phyloP scores from a whole-genome alignment of 1,140 invertebrate species.

The Lepidurus arcticus region DNA sequence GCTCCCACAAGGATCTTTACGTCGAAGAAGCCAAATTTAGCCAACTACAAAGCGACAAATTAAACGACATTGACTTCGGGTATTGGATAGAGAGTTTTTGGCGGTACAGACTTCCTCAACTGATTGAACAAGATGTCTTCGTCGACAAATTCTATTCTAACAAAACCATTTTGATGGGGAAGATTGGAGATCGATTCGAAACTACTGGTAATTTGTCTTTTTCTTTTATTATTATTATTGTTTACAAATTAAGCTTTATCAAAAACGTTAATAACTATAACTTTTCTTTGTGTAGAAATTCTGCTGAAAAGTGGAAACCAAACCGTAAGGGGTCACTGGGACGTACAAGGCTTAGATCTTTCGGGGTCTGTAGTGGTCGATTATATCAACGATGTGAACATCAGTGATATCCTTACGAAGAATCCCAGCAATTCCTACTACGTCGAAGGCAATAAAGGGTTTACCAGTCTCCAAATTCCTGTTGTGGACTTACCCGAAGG shows the following conservation, averaged over 20 bases:
- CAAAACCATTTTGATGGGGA: neutral
- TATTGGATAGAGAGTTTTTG: neutral
- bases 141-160: neutral
- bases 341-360: neutral
- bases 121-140: neutral
- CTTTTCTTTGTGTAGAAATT: neutral
- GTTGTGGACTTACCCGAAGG: neutral
- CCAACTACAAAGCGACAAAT: neutral
- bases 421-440: neutral
- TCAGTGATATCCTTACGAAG: neutral
- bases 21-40: neutral
- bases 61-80: neutral
- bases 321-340: neutral
- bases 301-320: neutral
- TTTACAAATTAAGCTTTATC: neutral
- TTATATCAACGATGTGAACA: neutral
- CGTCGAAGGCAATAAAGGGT: neutral
- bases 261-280: neutral
- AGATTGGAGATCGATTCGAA: neutral
- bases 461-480: neutral
- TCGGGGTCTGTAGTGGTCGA: neutral
- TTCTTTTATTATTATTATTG: neutral
- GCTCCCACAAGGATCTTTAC: neutral
- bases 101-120: neutral
- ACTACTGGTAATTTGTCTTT: neutral